phyloP scores from a whole-genome alignment of 2,113 vertebrate species.

The Spea bombifrons region DNA sequence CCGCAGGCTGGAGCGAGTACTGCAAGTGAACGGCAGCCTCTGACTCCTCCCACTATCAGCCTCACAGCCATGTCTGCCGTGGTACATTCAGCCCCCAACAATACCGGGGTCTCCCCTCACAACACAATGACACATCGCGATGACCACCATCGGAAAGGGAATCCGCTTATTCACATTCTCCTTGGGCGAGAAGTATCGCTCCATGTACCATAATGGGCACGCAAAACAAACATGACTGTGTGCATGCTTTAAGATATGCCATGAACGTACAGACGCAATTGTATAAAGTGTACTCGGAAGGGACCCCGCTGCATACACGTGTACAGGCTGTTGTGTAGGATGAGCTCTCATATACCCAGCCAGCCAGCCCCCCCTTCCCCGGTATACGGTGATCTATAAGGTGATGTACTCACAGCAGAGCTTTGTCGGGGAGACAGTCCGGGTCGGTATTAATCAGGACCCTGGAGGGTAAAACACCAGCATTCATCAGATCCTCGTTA shows the following conservation, averaged over 20 bases:
- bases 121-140: neutral
- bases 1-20: conserved; percentile 1
- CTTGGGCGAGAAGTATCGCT: no score
- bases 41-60: conserved; percentile 29
- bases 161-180: no score
- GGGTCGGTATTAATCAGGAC: neutral
- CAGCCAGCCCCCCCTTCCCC: neutral
- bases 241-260: neutral
- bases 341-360: neutral
- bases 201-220: neutral
- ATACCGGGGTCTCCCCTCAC: conserved; percentile 23
- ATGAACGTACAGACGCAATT: neutral
- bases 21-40: neutral
- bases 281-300: neutral
- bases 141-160: no score
- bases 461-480: neutral
- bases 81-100: conserved; percentile 5
- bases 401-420: neutral
- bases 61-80: conserved; percentile 4
- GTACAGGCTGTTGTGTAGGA: neutral
- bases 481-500: no score
- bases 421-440: neutral
- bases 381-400: neutral
- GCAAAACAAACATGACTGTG: neutral
- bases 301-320: neutral